Conservation (phyloP, 2,888 invertebrate genomes). For the Halictus ligatus region DNA sequence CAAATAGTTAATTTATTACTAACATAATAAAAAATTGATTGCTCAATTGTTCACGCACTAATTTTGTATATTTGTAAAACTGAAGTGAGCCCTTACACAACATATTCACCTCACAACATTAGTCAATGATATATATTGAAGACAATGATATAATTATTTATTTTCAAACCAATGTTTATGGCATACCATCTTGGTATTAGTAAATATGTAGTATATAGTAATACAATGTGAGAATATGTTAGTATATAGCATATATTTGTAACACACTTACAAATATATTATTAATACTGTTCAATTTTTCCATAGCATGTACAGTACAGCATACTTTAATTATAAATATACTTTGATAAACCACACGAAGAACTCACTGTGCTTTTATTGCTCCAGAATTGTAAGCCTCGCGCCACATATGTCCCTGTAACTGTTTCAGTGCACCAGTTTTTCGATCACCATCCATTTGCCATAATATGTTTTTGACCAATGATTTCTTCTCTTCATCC, state of each 20-base stretch:
- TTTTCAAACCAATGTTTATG: conserved; percentile 7
- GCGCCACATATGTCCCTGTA: conserved; percentile 97
- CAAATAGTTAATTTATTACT: conserved; percentile 39
- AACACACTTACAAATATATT: conserved; percentile 25
- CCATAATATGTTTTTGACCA: conserved; percentile 90
- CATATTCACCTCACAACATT: conserved; percentile 65
- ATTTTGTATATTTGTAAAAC: conserved; percentile 25
- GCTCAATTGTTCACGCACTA: background rate
- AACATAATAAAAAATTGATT: background rate
- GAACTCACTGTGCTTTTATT: conserved; percentile 95
- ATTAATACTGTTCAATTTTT: conserved; percentile 31
- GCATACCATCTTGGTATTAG: conserved; percentile 8
- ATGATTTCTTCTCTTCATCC: conserved; percentile 87
- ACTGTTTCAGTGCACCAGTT: conserved; percentile 91
- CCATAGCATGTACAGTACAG: conserved; percentile 3
- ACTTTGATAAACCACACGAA: background rate
- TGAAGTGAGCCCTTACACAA: conserved; percentile 67
- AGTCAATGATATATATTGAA: conserved; percentile 10
- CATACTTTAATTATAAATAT: background rate
- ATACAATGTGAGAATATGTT: background rate
- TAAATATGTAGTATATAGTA: background rate
- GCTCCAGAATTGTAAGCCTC: conserved; percentile 92
- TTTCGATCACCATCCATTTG: conserved; percentile 94
- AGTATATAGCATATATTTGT: background rate
- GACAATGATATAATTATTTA: background rate